Conservation (phyloP, 2,888 invertebrate species). For the Sesia apiformis region DNA sequence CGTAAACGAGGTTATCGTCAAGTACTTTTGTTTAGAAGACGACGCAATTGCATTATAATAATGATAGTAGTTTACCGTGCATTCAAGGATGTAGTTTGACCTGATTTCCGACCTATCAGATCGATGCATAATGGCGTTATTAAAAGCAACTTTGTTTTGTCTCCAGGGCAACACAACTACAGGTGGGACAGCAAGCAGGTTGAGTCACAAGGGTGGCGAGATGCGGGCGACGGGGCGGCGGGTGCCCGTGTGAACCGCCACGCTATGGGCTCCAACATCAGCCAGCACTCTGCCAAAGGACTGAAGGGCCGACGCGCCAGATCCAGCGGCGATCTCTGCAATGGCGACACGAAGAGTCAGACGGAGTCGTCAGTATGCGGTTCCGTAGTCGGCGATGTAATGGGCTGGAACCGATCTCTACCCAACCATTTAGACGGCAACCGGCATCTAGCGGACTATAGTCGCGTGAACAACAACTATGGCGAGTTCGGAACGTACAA, state of each 20-base stretch:
- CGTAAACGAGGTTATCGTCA: no score
- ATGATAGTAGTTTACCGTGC: neutral
- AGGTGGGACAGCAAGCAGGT: slow-evolving; percentile 24
- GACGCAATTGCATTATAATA: no score
- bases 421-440: slow-evolving; percentile 81
- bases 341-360: slow-evolving; percentile 70
- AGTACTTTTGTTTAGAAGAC: no score
- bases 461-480: slow-evolving; percentile 74
- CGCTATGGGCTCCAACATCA: slow-evolving; percentile 86
- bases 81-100: neutral
- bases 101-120: neutral
- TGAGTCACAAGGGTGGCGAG: slow-evolving; percentile 22
- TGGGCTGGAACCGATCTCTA: slow-evolving; percentile 75
- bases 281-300: slow-evolving; percentile 83
- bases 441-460: slow-evolving; percentile 71
- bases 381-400: slow-evolving; percentile 65
- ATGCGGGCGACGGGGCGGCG: slow-evolving; percentile 42
- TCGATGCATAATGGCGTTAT: neutral
- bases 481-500: slow-evolving; percentile 62
- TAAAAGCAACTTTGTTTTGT: neutral
- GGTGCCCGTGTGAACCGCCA: slow-evolving; percentile 57
- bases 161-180: slow-evolving; percentile 34
- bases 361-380: slow-evolving; percentile 68
- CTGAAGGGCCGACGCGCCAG: slow-evolving; percentile 82
- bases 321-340: slow-evolving; percentile 84